A percentile compares a stretch with the other conserved stretches of the same genome.
These are phyloP conservation scores for Chymomyza caudatula DNA, from an alignment of 2,888 invertebrate genomes.

Conservation along the genomic window DNA sequence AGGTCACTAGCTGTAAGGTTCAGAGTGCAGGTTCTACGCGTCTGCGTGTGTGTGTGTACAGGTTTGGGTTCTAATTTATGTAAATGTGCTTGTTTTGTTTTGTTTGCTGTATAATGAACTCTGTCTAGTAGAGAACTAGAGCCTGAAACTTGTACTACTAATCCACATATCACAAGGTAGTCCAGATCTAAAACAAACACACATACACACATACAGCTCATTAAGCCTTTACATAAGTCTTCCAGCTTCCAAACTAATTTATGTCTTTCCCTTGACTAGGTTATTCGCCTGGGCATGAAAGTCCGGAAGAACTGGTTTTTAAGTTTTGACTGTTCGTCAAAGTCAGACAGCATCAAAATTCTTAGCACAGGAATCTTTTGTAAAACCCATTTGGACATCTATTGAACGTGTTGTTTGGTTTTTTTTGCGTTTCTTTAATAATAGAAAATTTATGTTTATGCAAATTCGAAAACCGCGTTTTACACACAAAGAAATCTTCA, in stretches of 20 bases:
- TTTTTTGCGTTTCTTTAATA: conserved; percentile 11
- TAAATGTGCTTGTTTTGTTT: not conserved
- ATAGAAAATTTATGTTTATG: conserved; percentile 32
- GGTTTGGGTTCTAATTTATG: not conserved
- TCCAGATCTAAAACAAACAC: not conserved
- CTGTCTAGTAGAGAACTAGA: too few species aligned
- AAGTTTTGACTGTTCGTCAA: not conserved
- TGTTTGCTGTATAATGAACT: not conserved
- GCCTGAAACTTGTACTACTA: not conserved
- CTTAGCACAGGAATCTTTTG: not conserved
- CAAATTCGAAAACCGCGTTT: conserved; percentile 22
- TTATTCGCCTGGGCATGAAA: not conserved
- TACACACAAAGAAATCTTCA: conserved; percentile 6
- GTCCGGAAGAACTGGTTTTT: not conserved
- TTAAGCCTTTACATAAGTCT: not conserved
- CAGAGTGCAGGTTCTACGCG: not conserved
- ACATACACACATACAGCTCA: not conserved
- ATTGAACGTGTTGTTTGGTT: too few species aligned
- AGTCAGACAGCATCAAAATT: not conserved
- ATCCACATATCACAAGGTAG: not conserved
- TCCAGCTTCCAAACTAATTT: not conserved
- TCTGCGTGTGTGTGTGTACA: not conserved
- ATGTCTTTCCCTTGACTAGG: not conserved
- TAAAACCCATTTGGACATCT: not conserved
- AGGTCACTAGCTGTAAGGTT: not conserved